Percentiles rank a stretch among this genome's conserved stretches.
phyloP scores from a whole-genome alignment of 2,888 invertebrate genomes.

The Calameuta pallipes region DNA sequence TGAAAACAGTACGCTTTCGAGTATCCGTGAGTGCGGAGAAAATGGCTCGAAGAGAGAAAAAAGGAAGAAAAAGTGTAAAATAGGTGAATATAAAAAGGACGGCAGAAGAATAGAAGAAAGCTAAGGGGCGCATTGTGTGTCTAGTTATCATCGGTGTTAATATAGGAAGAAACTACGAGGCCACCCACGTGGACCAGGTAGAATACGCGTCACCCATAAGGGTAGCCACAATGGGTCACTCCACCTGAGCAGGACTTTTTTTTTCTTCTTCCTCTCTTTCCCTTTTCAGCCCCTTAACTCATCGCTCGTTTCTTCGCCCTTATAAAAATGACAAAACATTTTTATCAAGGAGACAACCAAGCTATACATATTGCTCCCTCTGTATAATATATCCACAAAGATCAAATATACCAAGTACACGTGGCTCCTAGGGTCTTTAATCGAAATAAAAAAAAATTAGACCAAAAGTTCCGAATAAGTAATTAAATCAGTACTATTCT shows the following conservation, averaged over 20 bases:
- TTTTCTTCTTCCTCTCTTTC: slow-evolving; percentile 6
- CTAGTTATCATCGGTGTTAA: slow-evolving; percentile 54
- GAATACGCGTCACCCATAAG: slow-evolving; percentile 15
- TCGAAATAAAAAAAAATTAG: too few species aligned
- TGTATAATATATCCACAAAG: too few species aligned
- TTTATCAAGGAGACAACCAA: slow-evolving; percentile 29
- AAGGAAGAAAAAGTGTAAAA: not conserved
- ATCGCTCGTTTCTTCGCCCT: slow-evolving; percentile 23
- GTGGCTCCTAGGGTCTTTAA: too few species aligned
- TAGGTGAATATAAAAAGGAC: too few species aligned
- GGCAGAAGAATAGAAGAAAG: not conserved
- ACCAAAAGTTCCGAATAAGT: too few species aligned
- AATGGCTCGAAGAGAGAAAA: too few species aligned
- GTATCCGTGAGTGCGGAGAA: too few species aligned
- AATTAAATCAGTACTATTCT: too few species aligned
- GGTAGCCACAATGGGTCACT: slow-evolving; percentile 9
- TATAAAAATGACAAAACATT: slow-evolving; percentile 55
- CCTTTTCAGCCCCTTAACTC: slow-evolving; percentile 13
- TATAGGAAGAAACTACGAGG: slow-evolving; percentile 46
- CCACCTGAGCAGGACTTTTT: slow-evolving; percentile 7
- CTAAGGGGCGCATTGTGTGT: slow-evolving; percentile 26
- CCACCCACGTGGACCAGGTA: slow-evolving; percentile 59
- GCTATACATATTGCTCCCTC: too few species aligned
- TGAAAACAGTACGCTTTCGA: too few species aligned
- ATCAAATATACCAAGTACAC: too few species aligned